phyloP scores from a whole-genome alignment of 2,888 invertebrate species.

The Heliconius ethilla region DNA sequence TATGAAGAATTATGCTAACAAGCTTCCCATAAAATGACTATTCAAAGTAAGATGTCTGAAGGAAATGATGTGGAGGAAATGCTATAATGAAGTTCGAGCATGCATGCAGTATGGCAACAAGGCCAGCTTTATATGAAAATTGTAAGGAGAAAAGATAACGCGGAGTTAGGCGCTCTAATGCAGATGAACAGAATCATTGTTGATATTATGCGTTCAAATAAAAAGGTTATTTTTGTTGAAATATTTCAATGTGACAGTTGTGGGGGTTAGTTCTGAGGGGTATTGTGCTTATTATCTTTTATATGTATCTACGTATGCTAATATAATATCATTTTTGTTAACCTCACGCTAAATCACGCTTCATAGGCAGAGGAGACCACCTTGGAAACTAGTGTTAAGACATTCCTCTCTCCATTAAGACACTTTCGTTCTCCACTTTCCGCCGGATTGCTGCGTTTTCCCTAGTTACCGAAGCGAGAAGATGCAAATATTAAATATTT shows the following conservation, averaged over 20 bases:
- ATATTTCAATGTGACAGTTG: constrained; percentile 23
- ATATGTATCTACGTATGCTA: neutral
- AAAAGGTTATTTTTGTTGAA: constrained; percentile 30
- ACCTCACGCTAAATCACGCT: neutral
- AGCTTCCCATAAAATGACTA: constrained; percentile 40
- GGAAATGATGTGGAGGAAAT: constrained; percentile 66
- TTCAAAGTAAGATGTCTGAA: constrained; percentile 59
- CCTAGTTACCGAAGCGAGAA: neutral
- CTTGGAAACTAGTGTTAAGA: neutral
- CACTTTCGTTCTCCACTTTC: neutral
- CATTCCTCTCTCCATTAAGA: neutral
- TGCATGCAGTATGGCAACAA: constrained; percentile 23
- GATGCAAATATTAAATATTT: neutral
- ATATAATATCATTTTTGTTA: too few species aligned
- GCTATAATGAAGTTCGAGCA: constrained; percentile 66
- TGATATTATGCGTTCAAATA: constrained; percentile 34
- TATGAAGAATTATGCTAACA: constrained; percentile 41
- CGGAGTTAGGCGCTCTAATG: constrained; percentile 48
- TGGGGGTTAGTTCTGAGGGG: neutral
- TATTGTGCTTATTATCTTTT: neutral
- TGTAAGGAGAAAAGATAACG: constrained; percentile 59
- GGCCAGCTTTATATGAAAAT: constrained; percentile 52
- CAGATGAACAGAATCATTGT: constrained; percentile 47
- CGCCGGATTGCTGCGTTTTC: neutral
- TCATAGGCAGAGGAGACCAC: neutral